Base-by-base conservation (phyloP, 2,113 vertebrate genomes). In the Phaethon lepturus region DNA sequence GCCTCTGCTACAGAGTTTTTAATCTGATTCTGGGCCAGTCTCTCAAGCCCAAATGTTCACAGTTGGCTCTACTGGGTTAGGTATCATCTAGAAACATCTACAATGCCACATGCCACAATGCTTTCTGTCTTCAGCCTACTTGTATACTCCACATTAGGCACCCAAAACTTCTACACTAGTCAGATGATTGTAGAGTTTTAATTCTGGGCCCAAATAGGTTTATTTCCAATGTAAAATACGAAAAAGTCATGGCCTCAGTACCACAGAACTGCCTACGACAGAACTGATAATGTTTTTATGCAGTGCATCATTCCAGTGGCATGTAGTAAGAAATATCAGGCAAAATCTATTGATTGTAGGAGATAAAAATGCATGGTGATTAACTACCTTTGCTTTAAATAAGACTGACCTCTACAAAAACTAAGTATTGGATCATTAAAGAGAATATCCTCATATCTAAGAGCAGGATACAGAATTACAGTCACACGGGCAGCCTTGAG, bases 51-150 rank as follows among this genome's bases (percentile, higher is more conserved):
- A 22, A 7, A 25, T 23, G 28, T 52, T 89, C 60, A 15, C 38
- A 24, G 35, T 4, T 66, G 62, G 33, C 29, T 91, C 52, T 58
- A 0, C 49, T 33, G 13, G 26, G 20, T 25, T 64, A 15, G 40
- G 11, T 35, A 12, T 72, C 85, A 74, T 66, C 35, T 45, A 19
- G 62, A 67, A 91, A 13, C 14, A 31, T 29, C 22, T 62, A 3
- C 69, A 63, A 0, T 8, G 17, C 8, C 4, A 1, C 6, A 0
- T 1, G 23, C 38, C 1, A 0, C 38, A 56, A 15, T 72, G 17
- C 1, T n/a, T 13, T 78, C 66, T 56, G 33, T 80, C 58, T 66
- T 78, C 22, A n/a, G 45, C 44, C 24, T 38, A 2, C 68, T 19
- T 49, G 38, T 16, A 18, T 28, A 5, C 74, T 76, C 69, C 25